These are phyloP conservation scores for Tetranychus piercei DNA, from an alignment of 2,888 invertebrate genomes.

Conservation along the genomic window DNA sequence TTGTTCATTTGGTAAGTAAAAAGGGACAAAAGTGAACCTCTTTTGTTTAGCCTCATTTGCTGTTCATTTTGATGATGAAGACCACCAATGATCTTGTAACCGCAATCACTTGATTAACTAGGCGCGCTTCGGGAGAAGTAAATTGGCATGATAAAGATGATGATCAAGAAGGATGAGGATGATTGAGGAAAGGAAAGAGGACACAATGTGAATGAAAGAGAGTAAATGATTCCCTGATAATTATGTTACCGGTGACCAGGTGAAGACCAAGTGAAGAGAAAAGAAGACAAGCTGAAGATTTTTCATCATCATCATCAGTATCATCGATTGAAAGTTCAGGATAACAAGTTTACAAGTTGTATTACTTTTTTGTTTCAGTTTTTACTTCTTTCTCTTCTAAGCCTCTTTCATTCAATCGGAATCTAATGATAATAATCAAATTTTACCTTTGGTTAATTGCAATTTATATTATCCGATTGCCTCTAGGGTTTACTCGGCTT, in stretches of 20 bases:
- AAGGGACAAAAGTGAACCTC: background rate
- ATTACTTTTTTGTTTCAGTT: background rate
- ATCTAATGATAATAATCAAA: background rate
- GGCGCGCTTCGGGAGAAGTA: background rate
- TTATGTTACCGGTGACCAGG: background rate
- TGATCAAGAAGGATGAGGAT: background rate
- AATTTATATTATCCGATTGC: background rate
- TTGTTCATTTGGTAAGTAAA: background rate
- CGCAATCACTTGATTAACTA: background rate
- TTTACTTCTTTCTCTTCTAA: too few species aligned
- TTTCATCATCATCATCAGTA: background rate
- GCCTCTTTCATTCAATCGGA: background rate
- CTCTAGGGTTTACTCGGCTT: background rate
- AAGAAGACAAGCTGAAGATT: background rate
- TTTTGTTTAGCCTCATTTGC: background rate
- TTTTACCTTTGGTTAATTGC: background rate
- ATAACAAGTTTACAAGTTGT: background rate
- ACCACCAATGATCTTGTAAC: slow-evolving; percentile 1
- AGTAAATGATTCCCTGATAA: background rate
- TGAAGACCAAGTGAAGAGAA: background rate
- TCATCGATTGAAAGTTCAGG: background rate
- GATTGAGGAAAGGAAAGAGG: background rate
- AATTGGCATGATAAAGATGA: background rate
- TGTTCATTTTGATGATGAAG: background rate
- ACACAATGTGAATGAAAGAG: background rate